Evolutionary conservation across 2,113 vertebrate species (phyloP), one percentile per base, ranked within the genome.

Genomic region (Platichthys flesus): DNA sequence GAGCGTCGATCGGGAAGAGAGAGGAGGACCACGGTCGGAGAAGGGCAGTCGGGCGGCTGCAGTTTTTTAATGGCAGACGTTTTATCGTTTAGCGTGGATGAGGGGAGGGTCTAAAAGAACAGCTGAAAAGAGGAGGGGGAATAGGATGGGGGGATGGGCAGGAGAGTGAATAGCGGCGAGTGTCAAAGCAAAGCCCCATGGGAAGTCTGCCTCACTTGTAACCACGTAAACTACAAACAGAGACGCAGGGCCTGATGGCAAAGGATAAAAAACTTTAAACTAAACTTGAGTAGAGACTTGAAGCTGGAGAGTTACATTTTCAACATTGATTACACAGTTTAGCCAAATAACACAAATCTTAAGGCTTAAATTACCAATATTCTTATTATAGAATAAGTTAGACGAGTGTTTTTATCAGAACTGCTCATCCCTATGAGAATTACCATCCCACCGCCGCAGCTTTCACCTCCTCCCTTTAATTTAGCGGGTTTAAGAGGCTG

Each of bases 1-100:
- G 58, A 64, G 65, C 9, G 68, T 87, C 45, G 31, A 60, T 85
- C 70, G 52, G 69, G 70, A 87, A 73, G 79, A 83, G 83, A 88
- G 78, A 81, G 89, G 74, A 70, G 72, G 84, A 84, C 40, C 60
- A 67, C 74, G 64, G 82, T 56, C 24, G 65, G 42, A 73, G 71
- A 72, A 67, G 26, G 71, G 51, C 66, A 54, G 66, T 72, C 26
- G 65, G 73, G 63, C 67, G 15, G 47, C 71, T 54, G 59, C 23
- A 18, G 47, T 56, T 78, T 77, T 80, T 76, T 31, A 31, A 1
- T 31, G 28, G 28, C 28, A 31, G 28, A 31, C 6, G 28, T 31
- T 31, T 31, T 31, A 62, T 49, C 56, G 20, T 35, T 54, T 63
- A 23, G 28, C 28, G 5, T 1, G 28, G 28, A 31, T 31, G 28